Conservation (phyloP, 1,140 invertebrate genomes). For the Anthonomus grandis region DNA sequence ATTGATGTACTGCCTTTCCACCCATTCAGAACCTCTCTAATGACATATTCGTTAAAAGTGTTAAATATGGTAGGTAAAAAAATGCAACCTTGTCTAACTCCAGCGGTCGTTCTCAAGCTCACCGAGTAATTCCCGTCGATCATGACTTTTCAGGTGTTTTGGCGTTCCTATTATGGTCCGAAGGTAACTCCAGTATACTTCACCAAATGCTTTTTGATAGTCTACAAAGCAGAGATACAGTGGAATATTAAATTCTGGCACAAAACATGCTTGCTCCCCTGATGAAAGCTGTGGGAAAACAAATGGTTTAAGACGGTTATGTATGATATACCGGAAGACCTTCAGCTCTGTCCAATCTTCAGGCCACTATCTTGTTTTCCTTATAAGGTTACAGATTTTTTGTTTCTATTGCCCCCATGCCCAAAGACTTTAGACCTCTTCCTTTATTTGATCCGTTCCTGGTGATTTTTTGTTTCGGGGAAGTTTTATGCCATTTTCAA, state of each 20-base stretch:
- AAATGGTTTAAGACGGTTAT: too few relatives aligned
- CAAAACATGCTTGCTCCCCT: neutral
- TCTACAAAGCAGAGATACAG: too few relatives aligned
- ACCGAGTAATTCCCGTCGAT: neutral
- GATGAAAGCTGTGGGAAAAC: too few relatives aligned
- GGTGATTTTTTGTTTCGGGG: neutral
- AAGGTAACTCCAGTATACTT: neutral
- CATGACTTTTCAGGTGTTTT: neutral
- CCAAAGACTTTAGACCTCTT: too few relatives aligned
- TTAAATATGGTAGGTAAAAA: too few relatives aligned
- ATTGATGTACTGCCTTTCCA: neutral
- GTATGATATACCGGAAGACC: neutral
- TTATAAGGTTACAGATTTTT: neutral
- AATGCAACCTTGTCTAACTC: too few relatives aligned
- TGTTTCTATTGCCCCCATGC: neutral
- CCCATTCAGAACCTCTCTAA: neutral
- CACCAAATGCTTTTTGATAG: too few relatives aligned
- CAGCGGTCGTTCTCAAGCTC: too few relatives aligned
- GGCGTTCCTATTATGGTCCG: neutral
- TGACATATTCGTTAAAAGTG: neutral
- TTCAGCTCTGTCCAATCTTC: neutral
- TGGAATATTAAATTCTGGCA: too few relatives aligned
- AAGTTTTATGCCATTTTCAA: conserved; percentile 7
- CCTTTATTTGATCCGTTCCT: neutral
- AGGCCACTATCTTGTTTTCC: neutral